phyloP scores from a whole-genome alignment of 1,140 invertebrate species.

The Acyrthosiphon pisum region DNA sequence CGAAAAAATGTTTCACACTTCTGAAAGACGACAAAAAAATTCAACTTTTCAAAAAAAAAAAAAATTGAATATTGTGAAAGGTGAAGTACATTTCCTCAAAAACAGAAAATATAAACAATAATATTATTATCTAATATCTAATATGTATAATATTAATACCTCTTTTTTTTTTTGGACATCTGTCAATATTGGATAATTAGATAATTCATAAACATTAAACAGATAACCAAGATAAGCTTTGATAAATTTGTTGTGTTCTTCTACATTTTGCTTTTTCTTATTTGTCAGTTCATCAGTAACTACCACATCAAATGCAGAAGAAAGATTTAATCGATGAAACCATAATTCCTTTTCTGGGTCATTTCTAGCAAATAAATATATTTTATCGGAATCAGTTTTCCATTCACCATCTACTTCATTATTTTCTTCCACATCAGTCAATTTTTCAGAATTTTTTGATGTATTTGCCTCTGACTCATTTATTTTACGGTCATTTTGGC shows the following conservation, averaged over 20 bases:
- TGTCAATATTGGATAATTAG: neutral
- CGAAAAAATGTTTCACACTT: too few relatives aligned
- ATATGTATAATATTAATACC: neutral
- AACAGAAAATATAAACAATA: neutral
- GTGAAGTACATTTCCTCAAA: neutral
- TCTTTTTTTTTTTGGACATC: conserved; percentile 33
- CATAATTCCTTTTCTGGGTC: conserved; percentile 90
- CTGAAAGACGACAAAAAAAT: too few relatives aligned
- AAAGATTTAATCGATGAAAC: conserved; percentile 65
- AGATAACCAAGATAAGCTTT: conserved; percentile 50
- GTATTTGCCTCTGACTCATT: neutral
- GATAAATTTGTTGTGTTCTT: conserved; percentile 43
- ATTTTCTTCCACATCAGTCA: conserved; percentile 1
- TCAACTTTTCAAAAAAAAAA: too few relatives aligned
- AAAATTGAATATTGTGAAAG: too few relatives aligned
- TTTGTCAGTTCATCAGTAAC: conserved; percentile 28
- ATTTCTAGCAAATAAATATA: conserved; percentile 81
- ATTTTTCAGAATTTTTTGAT: conserved; percentile 36
- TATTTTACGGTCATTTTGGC: conserved; percentile 8
- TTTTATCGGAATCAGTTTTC: conserved; percentile 55
- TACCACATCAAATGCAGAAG: conserved; percentile 59
- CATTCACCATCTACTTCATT: conserved; percentile 33
- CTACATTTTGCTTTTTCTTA: conserved; percentile 46
- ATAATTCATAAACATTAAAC: conserved; percentile 30
- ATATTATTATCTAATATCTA: too few relatives aligned